These are phyloP conservation scores for Pangasius larnaudii DNA, from an alignment of 2,797 vertebrate species.

Conservation along the genomic window DNA sequence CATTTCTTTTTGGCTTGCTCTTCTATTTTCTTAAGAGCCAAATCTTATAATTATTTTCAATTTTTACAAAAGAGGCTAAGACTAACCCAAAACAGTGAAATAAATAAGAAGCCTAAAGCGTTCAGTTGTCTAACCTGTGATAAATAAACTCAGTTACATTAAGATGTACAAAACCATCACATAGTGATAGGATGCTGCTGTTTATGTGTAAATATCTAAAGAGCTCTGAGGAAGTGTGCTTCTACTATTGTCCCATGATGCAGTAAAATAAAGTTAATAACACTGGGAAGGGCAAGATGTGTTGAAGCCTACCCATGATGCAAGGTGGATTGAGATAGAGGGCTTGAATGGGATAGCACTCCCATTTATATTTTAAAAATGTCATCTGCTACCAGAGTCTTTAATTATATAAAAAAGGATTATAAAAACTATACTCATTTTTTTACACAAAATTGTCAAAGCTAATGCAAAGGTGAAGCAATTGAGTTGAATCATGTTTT, in stretches of 20 bases:
- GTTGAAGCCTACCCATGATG: slow-evolving; percentile 76
- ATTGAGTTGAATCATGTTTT: slow-evolving; percentile 67
- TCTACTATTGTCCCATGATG: slow-evolving; percentile 59
- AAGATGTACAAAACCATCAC: slow-evolving; percentile 94
- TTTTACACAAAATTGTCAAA: slow-evolving; percentile 86
- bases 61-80: slow-evolving; percentile 83
- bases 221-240: slow-evolving; percentile 76
- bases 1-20: slow-evolving; percentile 39
- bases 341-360: slow-evolving; percentile 79
- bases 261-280: slow-evolving; percentile 74
- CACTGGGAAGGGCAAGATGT: slow-evolving; percentile 70
- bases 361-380: slow-evolving; percentile 67
- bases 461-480: slow-evolving; percentile 80
- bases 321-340: slow-evolving; percentile 63
- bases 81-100: slow-evolving; percentile 84
- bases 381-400: slow-evolving; percentile 85
- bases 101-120: slow-evolving; percentile 89
- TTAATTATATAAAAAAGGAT: slow-evolving; percentile 91
- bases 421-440: slow-evolving; percentile 96
- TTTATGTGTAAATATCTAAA: slow-evolving; percentile 75
- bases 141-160: slow-evolving; percentile 91
- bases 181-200: slow-evolving; percentile 92
- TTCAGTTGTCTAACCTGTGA: slow-evolving; percentile 84
- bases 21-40: slow-evolving; percentile 66
- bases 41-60: slow-evolving; percentile 79